phyloP scores from a whole-genome alignment of 2,113 vertebrate species.

The Carassius auratus region DNA sequence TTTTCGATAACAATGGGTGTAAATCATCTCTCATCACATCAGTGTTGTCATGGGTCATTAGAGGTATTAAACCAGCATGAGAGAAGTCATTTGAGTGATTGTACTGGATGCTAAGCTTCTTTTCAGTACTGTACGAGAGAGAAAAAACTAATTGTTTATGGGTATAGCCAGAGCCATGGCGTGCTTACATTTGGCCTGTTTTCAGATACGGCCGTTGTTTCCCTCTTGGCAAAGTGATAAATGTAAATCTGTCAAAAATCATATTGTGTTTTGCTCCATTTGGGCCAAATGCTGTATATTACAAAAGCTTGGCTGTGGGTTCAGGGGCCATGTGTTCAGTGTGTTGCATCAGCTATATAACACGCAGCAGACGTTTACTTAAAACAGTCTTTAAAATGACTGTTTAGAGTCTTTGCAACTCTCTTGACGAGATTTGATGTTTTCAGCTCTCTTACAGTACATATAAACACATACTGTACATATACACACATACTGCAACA shows the following conservation, averaged over 20 bases:
- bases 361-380: constrained; percentile 50
- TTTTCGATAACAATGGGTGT: constrained; percentile 17
- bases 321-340: constrained; percentile 64
- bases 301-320: constrained; percentile 63
- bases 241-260: constrained; percentile 32
- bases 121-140: constrained; percentile 5
- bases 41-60: constrained; percentile 24
- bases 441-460: constrained; percentile 55
- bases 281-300: constrained; percentile 31
- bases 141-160: background rate
- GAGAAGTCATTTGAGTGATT: constrained; percentile 55
- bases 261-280: constrained; percentile 21
- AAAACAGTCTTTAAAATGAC: constrained; percentile 58
- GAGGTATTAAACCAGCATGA: constrained; percentile 26
- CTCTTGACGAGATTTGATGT: constrained; percentile 57
- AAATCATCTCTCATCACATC: constrained; percentile 32
- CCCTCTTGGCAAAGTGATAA: constrained; percentile 6
- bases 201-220: constrained; percentile 1
- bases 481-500: constrained; percentile 68
- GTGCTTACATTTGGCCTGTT: constrained; percentile 21
- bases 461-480: constrained; percentile 39
- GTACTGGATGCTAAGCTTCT: constrained; percentile 45
- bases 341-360: constrained; percentile 65
- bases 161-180: background rate
- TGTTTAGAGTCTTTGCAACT: constrained; percentile 55